These are phyloP conservation scores for Laupala kohalensis DNA, from an alignment of 1,140 invertebrate species.

Conservation along the genomic window DNA sequence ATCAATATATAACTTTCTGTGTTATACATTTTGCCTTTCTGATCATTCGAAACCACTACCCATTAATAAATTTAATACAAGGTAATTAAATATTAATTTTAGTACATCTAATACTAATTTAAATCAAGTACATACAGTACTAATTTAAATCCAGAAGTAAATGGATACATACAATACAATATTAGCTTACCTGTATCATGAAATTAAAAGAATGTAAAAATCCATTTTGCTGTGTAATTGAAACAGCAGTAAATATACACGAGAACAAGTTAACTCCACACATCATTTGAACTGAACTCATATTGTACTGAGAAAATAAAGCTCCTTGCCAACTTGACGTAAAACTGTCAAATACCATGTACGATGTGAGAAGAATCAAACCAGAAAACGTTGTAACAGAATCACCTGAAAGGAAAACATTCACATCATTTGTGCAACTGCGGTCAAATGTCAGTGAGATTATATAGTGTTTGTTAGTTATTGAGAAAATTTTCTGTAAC, in stretches of 20 bases:
- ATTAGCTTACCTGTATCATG: conserved; percentile 57
- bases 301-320: conserved; percentile 71
- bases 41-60: too few relatives aligned
- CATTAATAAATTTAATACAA: too few relatives aligned
- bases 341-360: conserved; percentile 94
- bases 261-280: conserved; percentile 93
- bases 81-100: too few relatives aligned
- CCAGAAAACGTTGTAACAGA: conserved; percentile 75
- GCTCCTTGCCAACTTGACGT: conserved; percentile 96
- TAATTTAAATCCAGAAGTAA: neutral
- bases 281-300: conserved; percentile 93
- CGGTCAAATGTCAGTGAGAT: too few relatives aligned
- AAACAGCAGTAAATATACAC: conserved; percentile 77
- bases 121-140: neutral
- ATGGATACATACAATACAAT: conserved; percentile 18
- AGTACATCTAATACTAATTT: too few relatives aligned
- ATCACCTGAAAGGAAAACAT: conserved; percentile 34
- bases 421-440: too few relatives aligned
- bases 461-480: too few relatives aligned
- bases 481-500: too few relatives aligned
- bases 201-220: conserved; percentile 65
- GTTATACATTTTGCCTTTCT: too few relatives aligned
- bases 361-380: conserved; percentile 69
- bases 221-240: conserved; percentile 74
- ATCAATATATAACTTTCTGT: too few relatives aligned